These are phyloP conservation scores for Antheraea pernyi DNA, from an alignment of 1,140 invertebrate genomes.

Conservation along the genomic window DNA sequence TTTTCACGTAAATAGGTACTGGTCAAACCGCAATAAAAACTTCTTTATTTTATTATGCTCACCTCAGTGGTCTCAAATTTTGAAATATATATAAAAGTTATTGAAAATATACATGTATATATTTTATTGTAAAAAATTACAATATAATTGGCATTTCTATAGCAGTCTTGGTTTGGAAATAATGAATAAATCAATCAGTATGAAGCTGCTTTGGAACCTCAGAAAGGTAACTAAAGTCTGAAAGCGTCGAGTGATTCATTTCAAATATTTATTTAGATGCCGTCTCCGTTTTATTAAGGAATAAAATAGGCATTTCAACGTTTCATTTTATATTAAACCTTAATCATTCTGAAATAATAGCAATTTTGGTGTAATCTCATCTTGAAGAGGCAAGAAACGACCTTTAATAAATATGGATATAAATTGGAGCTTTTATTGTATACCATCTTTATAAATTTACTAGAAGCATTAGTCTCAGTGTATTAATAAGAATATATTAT, in stretches of 20 bases:
- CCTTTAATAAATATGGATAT: conserved; percentile 48
- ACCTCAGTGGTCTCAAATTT: too few species aligned
- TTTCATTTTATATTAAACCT: conserved; percentile 43
- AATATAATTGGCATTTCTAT: not conserved
- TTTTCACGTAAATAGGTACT: too few species aligned
- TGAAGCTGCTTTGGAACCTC: conserved; percentile 5
- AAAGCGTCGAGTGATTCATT: conserved; percentile 27
- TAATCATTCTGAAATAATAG: conserved; percentile 37
- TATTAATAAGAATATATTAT: conserved; percentile 32
- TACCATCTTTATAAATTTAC: conserved; percentile 37
- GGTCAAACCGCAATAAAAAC: too few species aligned
- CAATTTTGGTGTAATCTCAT: conserved; percentile 29
- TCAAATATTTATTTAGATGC: conserved; percentile 49
- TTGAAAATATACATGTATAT: too few species aligned
- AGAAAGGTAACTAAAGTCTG: conserved; percentile 24
- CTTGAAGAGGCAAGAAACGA: conserved; percentile 22
- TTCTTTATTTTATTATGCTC: too few species aligned
- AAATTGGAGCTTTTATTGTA: conserved; percentile 42
- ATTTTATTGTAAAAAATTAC: not conserved
- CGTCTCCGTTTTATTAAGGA: conserved; percentile 29
- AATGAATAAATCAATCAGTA: conserved; percentile 5
- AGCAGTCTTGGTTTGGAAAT: not conserved
- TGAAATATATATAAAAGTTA: too few species aligned
- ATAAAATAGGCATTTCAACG: conserved; percentile 37
- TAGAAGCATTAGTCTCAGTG: conserved; percentile 29